Percentiles rank a stretch among this genome's conserved stretches.
Conservation (phyloP, 2,888 invertebrate genomes). For the Erebia aethiops region DNA sequence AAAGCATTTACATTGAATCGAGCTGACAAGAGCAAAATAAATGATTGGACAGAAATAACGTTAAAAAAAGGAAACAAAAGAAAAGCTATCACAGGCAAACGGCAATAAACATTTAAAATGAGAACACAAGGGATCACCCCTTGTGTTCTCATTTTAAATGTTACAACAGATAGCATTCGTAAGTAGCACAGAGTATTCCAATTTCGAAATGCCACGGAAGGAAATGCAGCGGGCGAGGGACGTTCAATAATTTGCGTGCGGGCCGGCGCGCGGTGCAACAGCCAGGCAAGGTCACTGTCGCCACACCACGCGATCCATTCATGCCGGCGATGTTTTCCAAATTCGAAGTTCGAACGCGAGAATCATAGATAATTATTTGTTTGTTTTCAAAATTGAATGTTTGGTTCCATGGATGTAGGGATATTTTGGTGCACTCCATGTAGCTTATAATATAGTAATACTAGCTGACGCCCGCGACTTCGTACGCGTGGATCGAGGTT, state of each 20-base stretch:
- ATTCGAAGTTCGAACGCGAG: conserved; percentile 30
- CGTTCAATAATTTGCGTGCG: conserved; percentile 74
- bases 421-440: too few species aligned
- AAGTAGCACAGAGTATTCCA: conserved; percentile 29
- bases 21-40: too few species aligned
- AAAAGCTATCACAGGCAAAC: background rate
- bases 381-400: background rate
- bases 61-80: background rate
- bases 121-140: background rate
- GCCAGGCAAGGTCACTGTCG: conserved; percentile 74
- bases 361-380: conserved; percentile 10
- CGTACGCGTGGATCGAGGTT: too few species aligned
- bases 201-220: conserved; percentile 38
- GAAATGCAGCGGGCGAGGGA: conserved; percentile 47
- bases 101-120: conserved; percentile 13
- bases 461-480: too few species aligned
- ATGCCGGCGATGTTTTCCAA: conserved; percentile 47
- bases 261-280: conserved; percentile 52
- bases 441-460: too few species aligned
- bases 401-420: background rate
- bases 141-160: too few species aligned
- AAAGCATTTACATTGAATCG: too few species aligned
- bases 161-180: conserved; percentile 8
- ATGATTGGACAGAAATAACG: too few species aligned
- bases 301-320: conserved; percentile 64